phyloP scores from a whole-genome alignment of 1,140 invertebrate species.

The Nixonia krombeini region DNA sequence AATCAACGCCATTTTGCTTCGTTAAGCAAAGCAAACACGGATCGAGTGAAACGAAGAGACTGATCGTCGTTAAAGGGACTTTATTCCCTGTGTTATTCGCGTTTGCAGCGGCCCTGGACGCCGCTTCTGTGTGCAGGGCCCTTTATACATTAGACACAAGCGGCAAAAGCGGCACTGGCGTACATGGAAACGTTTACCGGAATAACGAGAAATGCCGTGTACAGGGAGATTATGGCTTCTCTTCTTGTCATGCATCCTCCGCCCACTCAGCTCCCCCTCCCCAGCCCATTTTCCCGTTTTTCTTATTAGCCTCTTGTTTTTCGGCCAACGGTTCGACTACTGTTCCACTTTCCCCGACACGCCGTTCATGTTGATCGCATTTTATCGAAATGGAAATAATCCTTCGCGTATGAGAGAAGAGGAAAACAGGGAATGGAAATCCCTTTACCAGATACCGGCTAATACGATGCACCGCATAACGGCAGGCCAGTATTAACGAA shows the following conservation, averaged over 20 bases:
- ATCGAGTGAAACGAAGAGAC: conserved; percentile 3
- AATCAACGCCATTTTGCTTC: too few relatives aligned
- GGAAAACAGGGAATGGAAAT: conserved; percentile 12
- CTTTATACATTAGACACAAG: conserved; percentile 24
- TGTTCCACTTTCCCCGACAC: conserved; percentile 17
- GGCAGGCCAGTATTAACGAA: too few relatives aligned
- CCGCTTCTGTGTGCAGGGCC: conserved; percentile 21
- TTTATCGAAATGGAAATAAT: conserved; percentile 25
- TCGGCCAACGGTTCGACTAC: conserved; percentile 25
- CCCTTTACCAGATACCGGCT: too few relatives aligned
- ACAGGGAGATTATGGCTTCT: conserved; percentile 35
- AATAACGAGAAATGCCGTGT: conserved; percentile 33
- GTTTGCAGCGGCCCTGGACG: background rate
- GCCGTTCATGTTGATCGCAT: conserved; percentile 1
- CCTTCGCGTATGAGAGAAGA: conserved; percentile 14
- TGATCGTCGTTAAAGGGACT: too few relatives aligned
- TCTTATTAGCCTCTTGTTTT: conserved; percentile 29
- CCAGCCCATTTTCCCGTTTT: conserved; percentile 30
- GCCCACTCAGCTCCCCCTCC: conserved; percentile 17
- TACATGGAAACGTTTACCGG: conserved; percentile 30
- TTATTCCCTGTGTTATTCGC: too few relatives aligned
- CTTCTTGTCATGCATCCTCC: conserved; percentile 16
- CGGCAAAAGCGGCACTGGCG: too few relatives aligned
- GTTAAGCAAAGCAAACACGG: too few relatives aligned
- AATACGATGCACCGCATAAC: conserved; percentile 6